phyloP scores from a whole-genome alignment of 2,797 vertebrate species.

The Knipowitschia caucasica region DNA sequence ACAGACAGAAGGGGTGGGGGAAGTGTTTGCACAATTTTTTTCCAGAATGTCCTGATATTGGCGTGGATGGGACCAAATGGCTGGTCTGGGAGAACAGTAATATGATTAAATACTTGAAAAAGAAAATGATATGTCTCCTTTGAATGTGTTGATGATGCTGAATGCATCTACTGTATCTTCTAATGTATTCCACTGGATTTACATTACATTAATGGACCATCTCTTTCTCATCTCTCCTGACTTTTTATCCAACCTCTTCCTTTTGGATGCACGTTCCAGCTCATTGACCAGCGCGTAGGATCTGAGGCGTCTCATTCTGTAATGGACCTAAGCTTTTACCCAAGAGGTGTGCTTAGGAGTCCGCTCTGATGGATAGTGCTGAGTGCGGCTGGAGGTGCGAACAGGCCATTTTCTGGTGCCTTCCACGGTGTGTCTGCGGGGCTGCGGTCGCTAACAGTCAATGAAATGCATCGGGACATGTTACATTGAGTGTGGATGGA shows the following conservation, averaged over 20 bases:
- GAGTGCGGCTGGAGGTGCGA: slow-evolving; percentile 24
- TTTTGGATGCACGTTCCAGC: slow-evolving; percentile 10
- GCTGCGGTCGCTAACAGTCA: slow-evolving; percentile 61
- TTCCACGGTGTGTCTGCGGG: slow-evolving; percentile 64
- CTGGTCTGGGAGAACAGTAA: no score
- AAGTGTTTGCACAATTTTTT: no score
- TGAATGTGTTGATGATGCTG: no score
- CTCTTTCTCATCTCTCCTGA: background rate
- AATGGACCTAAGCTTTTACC: slow-evolving; percentile 58
- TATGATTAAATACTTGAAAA: no score
- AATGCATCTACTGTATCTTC: no score
- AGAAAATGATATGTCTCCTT: no score
- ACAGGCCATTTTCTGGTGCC: slow-evolving; percentile 63
- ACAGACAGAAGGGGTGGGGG: no score
- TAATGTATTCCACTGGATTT: background rate
- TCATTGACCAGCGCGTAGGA: slow-evolving; percentile 28
- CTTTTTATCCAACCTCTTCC: background rate
- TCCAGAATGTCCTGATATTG: no score
- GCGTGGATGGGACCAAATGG: no score
- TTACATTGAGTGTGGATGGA: slow-evolving; percentile 58
- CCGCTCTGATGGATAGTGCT: slow-evolving; percentile 63
- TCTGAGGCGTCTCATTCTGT: slow-evolving; percentile 46
- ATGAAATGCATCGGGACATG: slow-evolving; percentile 69
- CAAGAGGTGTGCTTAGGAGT: slow-evolving; percentile 64
- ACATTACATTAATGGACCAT: slow-evolving; percentile 7